These are phyloP conservation scores for Phaonia tiefii DNA, from an alignment of 2,888 invertebrate species.

Conservation along the genomic window DNA sequence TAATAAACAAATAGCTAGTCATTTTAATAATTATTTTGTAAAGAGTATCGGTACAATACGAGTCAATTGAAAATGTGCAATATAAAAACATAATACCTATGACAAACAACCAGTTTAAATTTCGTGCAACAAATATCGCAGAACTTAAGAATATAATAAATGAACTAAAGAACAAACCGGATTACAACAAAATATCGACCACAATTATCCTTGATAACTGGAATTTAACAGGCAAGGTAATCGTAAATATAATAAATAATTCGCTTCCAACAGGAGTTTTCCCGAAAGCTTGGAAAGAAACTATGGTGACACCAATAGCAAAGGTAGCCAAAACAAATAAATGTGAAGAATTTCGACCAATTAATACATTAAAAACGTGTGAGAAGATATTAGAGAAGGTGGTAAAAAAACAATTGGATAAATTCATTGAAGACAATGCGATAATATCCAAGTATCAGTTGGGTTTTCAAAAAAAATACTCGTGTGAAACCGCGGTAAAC, in stretches of 20 bases:
- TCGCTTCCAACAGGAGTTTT: background rate
- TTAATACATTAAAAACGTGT: background rate
- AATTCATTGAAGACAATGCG: background rate
- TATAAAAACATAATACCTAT: background rate
- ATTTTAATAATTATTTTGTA: background rate
- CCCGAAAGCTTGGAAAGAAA: background rate
- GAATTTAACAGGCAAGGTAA: background rate
- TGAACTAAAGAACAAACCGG: background rate
- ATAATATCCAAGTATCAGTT: background rate
- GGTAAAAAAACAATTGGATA: background rate
- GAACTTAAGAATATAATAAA: background rate
- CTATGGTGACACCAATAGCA: background rate
- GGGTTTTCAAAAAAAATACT: background rate
- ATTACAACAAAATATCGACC: background rate
- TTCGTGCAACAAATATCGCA: background rate
- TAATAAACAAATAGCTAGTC: background rate
- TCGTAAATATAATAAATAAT: background rate
- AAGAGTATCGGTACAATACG: background rate
- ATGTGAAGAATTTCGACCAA: background rate
- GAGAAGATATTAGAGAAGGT: background rate
- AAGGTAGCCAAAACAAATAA: background rate
- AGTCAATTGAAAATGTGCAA: constrained; percentile 6
- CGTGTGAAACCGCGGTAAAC: background rate
- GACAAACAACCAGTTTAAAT: background rate
- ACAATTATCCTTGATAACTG: background rate